Percentiles rank a stretch among this genome's conserved stretches.
phyloP scores from a whole-genome alignment of 1,140 invertebrate species.

The Trichomalopsis sarcophagae region DNA sequence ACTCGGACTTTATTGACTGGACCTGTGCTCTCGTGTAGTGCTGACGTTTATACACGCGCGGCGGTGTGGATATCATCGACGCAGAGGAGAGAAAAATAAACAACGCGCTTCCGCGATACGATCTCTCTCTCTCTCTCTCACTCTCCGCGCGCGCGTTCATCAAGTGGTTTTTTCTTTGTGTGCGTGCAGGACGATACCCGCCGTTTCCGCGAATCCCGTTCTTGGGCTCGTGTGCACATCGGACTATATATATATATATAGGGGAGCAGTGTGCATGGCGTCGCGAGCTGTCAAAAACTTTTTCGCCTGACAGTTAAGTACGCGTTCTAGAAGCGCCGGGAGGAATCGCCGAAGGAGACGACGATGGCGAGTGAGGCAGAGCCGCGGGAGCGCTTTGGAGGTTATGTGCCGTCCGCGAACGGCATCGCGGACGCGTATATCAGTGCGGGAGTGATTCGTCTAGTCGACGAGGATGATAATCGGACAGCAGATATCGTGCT shows the following conservation, averaged over 20 bases:
- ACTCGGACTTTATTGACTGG: not conserved
- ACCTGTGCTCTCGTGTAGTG: not conserved
- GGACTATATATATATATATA: too few relatives aligned
- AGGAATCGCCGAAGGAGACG: not conserved
- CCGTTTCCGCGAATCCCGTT: not conserved
- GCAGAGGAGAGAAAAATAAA: not conserved
- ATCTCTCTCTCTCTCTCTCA: too few relatives aligned
- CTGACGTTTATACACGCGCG: not conserved
- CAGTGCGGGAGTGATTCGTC: constrained; percentile 31
- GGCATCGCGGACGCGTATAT: not conserved
- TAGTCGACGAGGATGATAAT: constrained; percentile 10
- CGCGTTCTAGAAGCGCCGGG: not conserved
- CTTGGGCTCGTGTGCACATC: not conserved
- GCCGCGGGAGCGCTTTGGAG: constrained; percentile 38
- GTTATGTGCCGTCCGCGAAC: constrained; percentile 44
- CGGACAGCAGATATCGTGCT: not conserved
- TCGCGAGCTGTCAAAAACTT: not conserved
- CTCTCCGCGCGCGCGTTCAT: not conserved
- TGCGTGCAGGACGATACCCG: not conserved
- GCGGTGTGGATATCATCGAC: not conserved
- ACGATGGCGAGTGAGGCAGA: not conserved
- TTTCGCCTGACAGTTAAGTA: not conserved
- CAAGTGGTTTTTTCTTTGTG: not conserved
- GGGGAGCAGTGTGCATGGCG: not conserved
- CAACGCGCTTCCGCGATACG: not conserved